These are phyloP conservation scores for Dicaeum eximium DNA, from an alignment of 2,113 vertebrate genomes.

Conservation along the genomic window DNA sequence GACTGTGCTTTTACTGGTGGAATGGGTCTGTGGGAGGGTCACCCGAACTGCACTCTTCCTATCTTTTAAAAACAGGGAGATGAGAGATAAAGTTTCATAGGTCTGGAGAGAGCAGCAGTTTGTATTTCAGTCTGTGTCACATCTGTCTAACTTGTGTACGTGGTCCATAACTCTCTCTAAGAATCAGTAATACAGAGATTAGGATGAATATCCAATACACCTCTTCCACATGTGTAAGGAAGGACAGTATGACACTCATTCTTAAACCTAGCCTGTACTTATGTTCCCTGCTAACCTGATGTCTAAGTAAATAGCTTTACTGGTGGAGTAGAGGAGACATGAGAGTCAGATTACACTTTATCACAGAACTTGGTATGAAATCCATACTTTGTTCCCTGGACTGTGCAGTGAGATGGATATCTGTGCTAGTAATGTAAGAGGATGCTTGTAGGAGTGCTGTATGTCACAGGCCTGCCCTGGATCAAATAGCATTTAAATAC, in stretches of 20 bases:
- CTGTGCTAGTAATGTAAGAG: background rate
- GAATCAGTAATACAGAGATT: background rate
- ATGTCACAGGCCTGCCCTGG: background rate
- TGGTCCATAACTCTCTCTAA: background rate
- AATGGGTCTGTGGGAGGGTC: background rate
- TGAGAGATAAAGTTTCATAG: background rate
- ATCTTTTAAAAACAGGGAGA: background rate
- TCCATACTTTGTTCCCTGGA: background rate
- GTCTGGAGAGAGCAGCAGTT: background rate
- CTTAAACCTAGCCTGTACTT: background rate
- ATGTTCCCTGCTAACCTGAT: background rate
- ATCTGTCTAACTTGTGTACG: background rate
- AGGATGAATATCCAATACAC: background rate
- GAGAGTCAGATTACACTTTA: background rate
- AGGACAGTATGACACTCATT: background rate
- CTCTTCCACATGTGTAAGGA: background rate
- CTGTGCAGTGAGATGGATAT: background rate
- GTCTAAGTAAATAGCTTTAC: constrained; percentile 1
- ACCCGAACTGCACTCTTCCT: background rate
- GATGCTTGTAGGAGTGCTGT: background rate
- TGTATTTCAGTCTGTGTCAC: background rate
- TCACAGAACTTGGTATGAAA: background rate
- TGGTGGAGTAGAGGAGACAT: background rate
- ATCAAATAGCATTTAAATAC: background rate
- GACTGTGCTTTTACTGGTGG: background rate